Base-by-base conservation (phyloP, 1,140 invertebrate species). In the Lordiphosa collinella region DNA sequence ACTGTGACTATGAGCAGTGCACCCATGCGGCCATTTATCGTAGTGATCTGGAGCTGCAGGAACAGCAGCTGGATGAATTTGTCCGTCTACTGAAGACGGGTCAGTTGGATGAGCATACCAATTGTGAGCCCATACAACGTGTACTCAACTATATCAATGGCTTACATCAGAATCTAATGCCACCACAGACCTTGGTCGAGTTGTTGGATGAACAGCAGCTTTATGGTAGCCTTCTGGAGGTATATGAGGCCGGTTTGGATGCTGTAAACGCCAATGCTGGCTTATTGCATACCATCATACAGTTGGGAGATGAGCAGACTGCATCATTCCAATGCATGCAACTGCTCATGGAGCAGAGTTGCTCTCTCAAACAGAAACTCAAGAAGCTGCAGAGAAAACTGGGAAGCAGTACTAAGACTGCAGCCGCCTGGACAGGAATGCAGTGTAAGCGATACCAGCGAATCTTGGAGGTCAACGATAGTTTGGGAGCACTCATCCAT, bases 41-140 rank as follows among this genome's bases (percentile, higher is more conserved):
- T 73, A 94, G 94, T 0, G 98, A 99, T 89, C 95, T 99, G 90
- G 91, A 92, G 8, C 92, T 92, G 2, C 97, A 99, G 90, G 98
- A 99, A 88, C 95, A 95, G 80, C 92, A 94, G 8, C 86, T 99
- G 1, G 98, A 99, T 87, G 93, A 93, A 22, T 94, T 96, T 68
- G 93, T 99, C 40, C 96, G 98, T 40, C 90, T 99, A 4, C 91
- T 98, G 0, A 95, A 96, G 88, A 93, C 94, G 41, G 95, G 96
- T 88, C 94, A 94, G 90, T 90, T 99, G 18, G 97, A 99, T 90
- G 97, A 99, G 90, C 98, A 97, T 89, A 93, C 96, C 29, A 92
- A 94, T 1, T 92, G 95, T 48, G 96, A 98, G 87, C 91, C 93
- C 1, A 91, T 98, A 35, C 96, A 98, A 78, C 96, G 95, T 59